phyloP scores from a whole-genome alignment of 2,113 vertebrate genomes.

The Symphodus melops region DNA sequence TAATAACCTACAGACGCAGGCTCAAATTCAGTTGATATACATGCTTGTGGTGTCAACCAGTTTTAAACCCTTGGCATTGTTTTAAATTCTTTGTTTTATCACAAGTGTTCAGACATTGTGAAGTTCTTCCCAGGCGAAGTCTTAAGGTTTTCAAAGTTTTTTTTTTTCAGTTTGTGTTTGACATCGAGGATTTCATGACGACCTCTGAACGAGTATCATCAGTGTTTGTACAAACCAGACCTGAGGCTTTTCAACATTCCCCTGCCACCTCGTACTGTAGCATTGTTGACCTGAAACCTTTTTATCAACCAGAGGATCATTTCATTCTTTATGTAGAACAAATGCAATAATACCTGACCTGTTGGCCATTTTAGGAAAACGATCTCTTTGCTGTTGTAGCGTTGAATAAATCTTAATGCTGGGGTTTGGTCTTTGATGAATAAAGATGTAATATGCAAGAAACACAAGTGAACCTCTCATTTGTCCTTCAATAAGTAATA shows the following conservation, averaged over 20 bases:
- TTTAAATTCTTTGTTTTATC: neutral
- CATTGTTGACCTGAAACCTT: slow-evolving; percentile 41
- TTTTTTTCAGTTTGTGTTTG: slow-evolving; percentile 18
- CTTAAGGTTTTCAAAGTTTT: slow-evolving; percentile 7
- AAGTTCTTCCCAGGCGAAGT: neutral
- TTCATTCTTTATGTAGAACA: slow-evolving; percentile 26
- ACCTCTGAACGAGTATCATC: neutral
- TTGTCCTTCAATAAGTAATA: slow-evolving; percentile 5
- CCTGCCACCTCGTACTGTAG: slow-evolving; percentile 35
- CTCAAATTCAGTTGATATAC: too few species aligned
- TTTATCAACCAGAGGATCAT: slow-evolving; percentile 1
- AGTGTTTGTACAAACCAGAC: slow-evolving; percentile 7
- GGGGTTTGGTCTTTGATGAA: slow-evolving; percentile 67
- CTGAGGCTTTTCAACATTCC: neutral
- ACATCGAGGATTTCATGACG: neutral
- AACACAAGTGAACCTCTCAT: neutral
- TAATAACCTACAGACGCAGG: too few species aligned
- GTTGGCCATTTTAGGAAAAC: slow-evolving; percentile 43
- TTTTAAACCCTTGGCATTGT: neutral
- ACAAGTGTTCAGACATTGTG: neutral
- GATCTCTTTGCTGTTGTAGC: slow-evolving; percentile 67
- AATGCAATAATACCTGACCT: slow-evolving; percentile 65
- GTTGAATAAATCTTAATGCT: slow-evolving; percentile 71
- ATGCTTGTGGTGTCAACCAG: neutral
- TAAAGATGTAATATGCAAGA: slow-evolving; percentile 80